Base-by-base conservation (phyloP, 1,140 invertebrate genomes). In the Formica exsecta region DNA sequence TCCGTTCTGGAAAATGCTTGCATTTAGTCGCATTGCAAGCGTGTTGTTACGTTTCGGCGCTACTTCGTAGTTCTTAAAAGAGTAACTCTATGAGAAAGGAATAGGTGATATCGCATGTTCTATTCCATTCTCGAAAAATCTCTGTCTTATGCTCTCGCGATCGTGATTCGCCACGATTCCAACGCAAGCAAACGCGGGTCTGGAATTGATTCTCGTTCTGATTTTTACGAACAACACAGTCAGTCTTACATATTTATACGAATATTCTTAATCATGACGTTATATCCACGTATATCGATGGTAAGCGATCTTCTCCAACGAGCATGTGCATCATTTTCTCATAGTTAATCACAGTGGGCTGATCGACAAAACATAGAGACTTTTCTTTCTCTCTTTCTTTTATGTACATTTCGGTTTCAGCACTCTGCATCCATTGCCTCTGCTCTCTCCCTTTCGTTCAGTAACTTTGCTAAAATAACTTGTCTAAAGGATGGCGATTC, bases 401-500 rank as follows among this genome's bases (percentile, higher is more conserved):
- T 19, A 11, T 51, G n/a, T 38, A 38, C 36, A 70, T 73, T 25
- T 6, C 25, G 7, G 25, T 25, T 25, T 13, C 76, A 11, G 6
- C 36, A 29, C 6, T 22, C 36, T 41, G 66, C 9, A 22, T 4
- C 59, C 62, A 36, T 68, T 74, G 48, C 29, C 38, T 25, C 65
- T 76, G 51, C 71, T 57, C 16, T 79, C 41, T 70, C 74, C 2
- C 51, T 54, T 44, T 70, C 36, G 19, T 66, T 44, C 22, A 29
- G 25, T 22, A 48, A 6, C 16, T 65, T 29, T 59, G 44, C 25
- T 54, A 9, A 25, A 51, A 25, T 13, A 41, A n/a, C 9, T 87
- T 62, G 16, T 70, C 51, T 8, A 29, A 75, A 80, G 62, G 48
- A 29, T 74, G 59, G 44, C 54, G 77, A 38, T 54, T 36, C 13